These are phyloP conservation scores for Chrysopa pallens DNA, from an alignment of 1,140 invertebrate species.

Conservation along the genomic window DNA sequence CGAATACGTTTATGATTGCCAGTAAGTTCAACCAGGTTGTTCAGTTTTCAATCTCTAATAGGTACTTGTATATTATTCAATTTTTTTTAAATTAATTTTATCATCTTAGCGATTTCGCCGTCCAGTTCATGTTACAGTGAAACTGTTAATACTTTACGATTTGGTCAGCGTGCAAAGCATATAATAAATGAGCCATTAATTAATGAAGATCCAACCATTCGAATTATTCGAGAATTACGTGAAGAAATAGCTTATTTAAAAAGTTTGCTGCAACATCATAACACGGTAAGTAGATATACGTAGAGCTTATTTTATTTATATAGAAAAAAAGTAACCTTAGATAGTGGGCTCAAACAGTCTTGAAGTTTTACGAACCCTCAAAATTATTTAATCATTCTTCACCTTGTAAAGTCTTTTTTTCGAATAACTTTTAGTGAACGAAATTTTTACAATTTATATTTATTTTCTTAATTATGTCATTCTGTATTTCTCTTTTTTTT, in stretches of 20 bases:
- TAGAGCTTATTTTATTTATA: too few species aligned
- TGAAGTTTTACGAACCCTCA: too few species aligned
- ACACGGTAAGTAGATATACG: too few species aligned
- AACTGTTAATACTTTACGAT: slow-evolving; percentile 48
- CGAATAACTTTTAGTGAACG: too few species aligned
- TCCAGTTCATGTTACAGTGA: slow-evolving; percentile 46
- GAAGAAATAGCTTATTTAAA: slow-evolving; percentile 35
- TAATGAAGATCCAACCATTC: slow-evolving; percentile 41
- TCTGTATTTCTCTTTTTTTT: too few species aligned
- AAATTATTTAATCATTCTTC: too few species aligned
- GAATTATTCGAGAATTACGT: slow-evolving; percentile 32
- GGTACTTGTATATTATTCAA: neutral
- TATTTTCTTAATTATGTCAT: too few species aligned
- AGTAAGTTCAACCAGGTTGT: slow-evolving; percentile 24
- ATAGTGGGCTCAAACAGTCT: too few species aligned
- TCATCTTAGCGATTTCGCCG: slow-evolving; percentile 40
- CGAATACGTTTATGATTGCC: slow-evolving; percentile 32
- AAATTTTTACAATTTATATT: too few species aligned
- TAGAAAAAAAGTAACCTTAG: too few species aligned
- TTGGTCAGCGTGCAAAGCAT: slow-evolving; percentile 47
- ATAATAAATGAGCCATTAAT: slow-evolving; percentile 47
- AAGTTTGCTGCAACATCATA: slow-evolving; percentile 11
- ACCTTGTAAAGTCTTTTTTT: too few species aligned
- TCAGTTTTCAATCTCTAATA: neutral
- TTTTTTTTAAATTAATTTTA: neutral